Evolutionary conservation across 2,113 vertebrate species (phyloP), one percentile per base, ranked within the genome.

Genomic region (Sitta europaea): DNA sequence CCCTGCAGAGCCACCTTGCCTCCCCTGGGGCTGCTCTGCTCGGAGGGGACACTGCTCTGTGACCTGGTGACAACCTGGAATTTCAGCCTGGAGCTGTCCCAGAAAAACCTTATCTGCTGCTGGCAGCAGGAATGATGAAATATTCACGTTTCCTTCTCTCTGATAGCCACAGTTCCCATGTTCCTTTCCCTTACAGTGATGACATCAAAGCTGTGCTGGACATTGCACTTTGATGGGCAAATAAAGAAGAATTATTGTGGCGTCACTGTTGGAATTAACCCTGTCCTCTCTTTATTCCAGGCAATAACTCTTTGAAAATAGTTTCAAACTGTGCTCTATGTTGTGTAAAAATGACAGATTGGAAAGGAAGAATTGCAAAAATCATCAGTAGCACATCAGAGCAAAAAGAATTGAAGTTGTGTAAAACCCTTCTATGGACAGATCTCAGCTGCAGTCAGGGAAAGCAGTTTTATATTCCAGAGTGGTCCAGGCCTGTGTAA

Each of bases 1-100:
- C 61, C 68, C 45, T 42, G 91, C 79, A 96, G 95, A 92, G 40
- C 29, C 86, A 29, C 6, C 51, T 61, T 50, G 90, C 92, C 68
- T 89, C 83, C 63, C 42, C 85, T 10, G 55, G 40, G 91, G 82
- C 75, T 58, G 78, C 74, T 3, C 79, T 88, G 94, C 75, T n/a
- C n/a, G n/a, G 45, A 2, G 42, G 55, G 45, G 67, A 83, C 66
- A 66, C 51, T 7, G 1, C 31, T 7, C 36, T 16, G 35, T 36
- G 58, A 66, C 42, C 47, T 36, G 5, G 33, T 14, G 50, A 70
- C 35, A 28, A 21, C 9, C 28, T 55, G 66, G 33, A 38, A 33
- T 55, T 4, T 1, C 8, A 27, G 57, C 11, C 48, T 66, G 63
- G 14, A 33, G n/a, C 25, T 31, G 24, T 16, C 59, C 62, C 70